A percentile compares a stretch with the other conserved stretches of the same genome.
These are phyloP conservation scores for Drosophila orena DNA, from an alignment of 1,140 invertebrate species.

Conservation along the genomic window DNA sequence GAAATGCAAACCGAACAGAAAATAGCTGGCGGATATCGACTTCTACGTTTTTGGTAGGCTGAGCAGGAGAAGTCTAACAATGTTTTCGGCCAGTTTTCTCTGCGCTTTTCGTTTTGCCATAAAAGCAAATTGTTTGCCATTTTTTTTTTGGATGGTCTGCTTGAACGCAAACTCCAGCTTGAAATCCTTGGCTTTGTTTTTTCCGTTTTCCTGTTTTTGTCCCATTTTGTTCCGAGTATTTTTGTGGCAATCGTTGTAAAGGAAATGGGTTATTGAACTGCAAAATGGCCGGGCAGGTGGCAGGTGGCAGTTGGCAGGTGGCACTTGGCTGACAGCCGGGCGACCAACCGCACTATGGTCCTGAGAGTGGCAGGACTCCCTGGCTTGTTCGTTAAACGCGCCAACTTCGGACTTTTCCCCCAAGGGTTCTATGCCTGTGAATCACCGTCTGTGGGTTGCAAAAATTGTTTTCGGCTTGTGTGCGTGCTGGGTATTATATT, in stretches of 20 bases:
- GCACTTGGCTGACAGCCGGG: conserved; percentile 29
- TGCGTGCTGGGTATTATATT: conserved; percentile 33
- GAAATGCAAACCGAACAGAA: conserved; percentile 5
- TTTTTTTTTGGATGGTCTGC: conserved; percentile 60
- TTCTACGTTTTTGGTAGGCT: conserved; percentile 3
- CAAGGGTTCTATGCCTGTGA: not conserved
- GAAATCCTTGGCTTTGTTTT: conserved; percentile 25
- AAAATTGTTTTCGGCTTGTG: conserved; percentile 43
- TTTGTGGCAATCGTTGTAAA: not conserved
- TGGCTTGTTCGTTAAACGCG: conserved; percentile 44
- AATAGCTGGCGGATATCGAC: conserved; percentile 34
- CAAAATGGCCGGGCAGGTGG: conserved; percentile 45
- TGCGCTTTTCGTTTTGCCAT: conserved; percentile 60
- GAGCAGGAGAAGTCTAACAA: conserved; percentile 2
- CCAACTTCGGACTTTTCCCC: conserved; percentile 36
- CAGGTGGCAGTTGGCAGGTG: conserved; percentile 8
- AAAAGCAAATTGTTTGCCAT: conserved; percentile 75
- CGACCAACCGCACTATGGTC: conserved; percentile 42
- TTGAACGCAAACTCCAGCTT: conserved; percentile 25
- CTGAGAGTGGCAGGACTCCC: conserved; percentile 40
- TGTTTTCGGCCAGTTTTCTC: conserved; percentile 10
- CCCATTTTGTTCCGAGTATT: not conserved
- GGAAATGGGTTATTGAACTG: conserved; percentile 67
- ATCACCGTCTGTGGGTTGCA: conserved; percentile 16
- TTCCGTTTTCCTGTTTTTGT: conserved; percentile 11